Conservation (phyloP, 1,140 invertebrate species). For the Bathynomus jamesi region DNA sequence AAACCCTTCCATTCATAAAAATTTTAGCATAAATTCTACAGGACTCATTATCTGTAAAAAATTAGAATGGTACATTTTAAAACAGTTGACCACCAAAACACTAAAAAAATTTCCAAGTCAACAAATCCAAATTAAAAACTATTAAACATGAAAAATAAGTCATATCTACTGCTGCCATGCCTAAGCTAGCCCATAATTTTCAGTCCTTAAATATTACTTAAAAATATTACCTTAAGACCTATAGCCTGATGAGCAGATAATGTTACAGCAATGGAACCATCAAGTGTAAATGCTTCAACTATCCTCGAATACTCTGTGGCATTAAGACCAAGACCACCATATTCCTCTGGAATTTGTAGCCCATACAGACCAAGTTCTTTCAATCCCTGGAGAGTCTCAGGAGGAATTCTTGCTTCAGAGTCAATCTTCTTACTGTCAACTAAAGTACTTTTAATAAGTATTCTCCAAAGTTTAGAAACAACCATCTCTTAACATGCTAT, state of each 20-base stretch:
- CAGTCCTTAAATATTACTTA: too few species aligned
- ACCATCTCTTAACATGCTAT: neutral
- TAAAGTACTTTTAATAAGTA: slow-evolving; percentile 17
- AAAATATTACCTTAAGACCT: slow-evolving; percentile 66
- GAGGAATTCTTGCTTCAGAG: slow-evolving; percentile 48
- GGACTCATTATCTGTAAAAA: too few species aligned
- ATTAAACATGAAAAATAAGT: too few species aligned
- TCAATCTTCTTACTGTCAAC: slow-evolving; percentile 53
- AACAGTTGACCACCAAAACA: too few species aligned
- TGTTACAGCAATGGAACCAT: slow-evolving; percentile 78
- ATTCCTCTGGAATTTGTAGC: slow-evolving; percentile 70
- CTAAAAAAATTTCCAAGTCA: too few species aligned
- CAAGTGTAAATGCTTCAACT: slow-evolving; percentile 79
- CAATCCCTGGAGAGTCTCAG: slow-evolving; percentile 58
- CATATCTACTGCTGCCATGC: too few species aligned
- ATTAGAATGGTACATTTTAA: too few species aligned
- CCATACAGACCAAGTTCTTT: slow-evolving; percentile 89
- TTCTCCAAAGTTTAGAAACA: neutral
- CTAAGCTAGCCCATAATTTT: too few species aligned
- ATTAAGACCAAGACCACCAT: slow-evolving; percentile 68
- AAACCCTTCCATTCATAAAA: too few species aligned
- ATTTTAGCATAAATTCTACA: too few species aligned
- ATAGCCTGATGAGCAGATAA: slow-evolving; percentile 84
- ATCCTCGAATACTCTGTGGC: slow-evolving; percentile 93
- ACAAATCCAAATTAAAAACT: neutral